Percentiles rank a stretch among this genome's conserved stretches.
Conservation (phyloP, 23 tunicate species). For the Botrylloides violaceus region DNA sequence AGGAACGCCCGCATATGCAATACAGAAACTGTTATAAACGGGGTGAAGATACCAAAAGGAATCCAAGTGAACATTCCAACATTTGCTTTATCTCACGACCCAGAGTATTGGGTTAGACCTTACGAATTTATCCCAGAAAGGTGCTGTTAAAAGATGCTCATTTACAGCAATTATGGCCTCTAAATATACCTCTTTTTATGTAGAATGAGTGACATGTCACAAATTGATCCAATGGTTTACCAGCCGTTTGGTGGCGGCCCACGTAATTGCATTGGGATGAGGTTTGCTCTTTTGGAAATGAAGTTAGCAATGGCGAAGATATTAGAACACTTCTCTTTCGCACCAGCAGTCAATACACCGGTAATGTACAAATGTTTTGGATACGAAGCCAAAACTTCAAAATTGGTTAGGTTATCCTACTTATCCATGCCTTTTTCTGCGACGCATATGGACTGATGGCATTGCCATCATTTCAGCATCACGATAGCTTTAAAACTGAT, state of each 20-base stretch:
- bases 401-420: no score
- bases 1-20: conserved; percentile 49
- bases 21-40: conserved; percentile 53
- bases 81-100: conserved; percentile 54
- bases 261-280: conserved; percentile 62
- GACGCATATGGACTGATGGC: no score
- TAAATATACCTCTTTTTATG: not conserved
- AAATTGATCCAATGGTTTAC: conserved; percentile 58
- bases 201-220: conserved; percentile 70
- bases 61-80: conserved; percentile 35
- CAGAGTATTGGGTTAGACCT: conserved; percentile 77
- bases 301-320: conserved; percentile 47
- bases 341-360: conserved; percentile 42
- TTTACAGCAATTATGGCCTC: not conserved
- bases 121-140: conserved; percentile 61
- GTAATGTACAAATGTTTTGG: no score
- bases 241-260: conserved; percentile 84
- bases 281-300: conserved; percentile 63
- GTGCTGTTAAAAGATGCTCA: conserved; percentile 15
- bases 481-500: no score
- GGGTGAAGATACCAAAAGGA: conserved; percentile 51
- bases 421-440: no score
- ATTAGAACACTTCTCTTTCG: conserved; percentile 27
- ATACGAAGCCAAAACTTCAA: no score
- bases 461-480: no score